phyloP scores from a whole-genome alignment of 2,888 invertebrate genomes.

The Aphodius granarius region DNA sequence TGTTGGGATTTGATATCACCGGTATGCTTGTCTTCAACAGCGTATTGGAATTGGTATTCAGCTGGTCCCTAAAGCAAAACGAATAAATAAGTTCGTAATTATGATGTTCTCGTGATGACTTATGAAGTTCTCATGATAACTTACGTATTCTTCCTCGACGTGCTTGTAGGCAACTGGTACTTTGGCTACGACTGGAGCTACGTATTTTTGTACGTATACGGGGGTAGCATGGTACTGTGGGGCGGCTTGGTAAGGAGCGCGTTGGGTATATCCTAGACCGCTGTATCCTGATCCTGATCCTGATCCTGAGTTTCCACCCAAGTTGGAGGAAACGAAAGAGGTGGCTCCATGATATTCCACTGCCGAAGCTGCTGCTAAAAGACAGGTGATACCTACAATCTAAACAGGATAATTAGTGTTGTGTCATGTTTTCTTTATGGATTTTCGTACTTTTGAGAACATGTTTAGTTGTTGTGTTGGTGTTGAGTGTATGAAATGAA shows the following conservation, averaged over 20 bases:
- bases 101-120: not conserved
- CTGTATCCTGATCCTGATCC: not conserved
- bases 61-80: conserved; percentile 28
- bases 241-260: not conserved
- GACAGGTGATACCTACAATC: not conserved
- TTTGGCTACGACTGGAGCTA: conserved; percentile 5
- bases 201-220: not conserved
- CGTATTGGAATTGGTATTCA: conserved; percentile 25
- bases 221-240: not conserved
- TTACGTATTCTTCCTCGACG: conserved; percentile 5
- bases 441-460: too few species aligned
- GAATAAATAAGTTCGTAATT: not conserved
- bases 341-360: conserved; percentile 4
- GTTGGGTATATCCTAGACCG: not conserved
- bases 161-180: conserved; percentile 11
- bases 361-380: not conserved
- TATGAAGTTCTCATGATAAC: not conserved
- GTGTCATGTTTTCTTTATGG: too few species aligned
- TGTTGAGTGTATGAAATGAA: too few species aligned
- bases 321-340: conserved; percentile 12
- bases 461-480: too few species aligned
- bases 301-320: conserved; percentile 4
- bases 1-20: conserved; percentile 25
- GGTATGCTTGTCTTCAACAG: conserved; percentile 20
- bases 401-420: too few species aligned